These are phyloP conservation scores for Drosophila paulistorum DNA, from an alignment of 1,140 invertebrate species.

Conservation along the genomic window DNA sequence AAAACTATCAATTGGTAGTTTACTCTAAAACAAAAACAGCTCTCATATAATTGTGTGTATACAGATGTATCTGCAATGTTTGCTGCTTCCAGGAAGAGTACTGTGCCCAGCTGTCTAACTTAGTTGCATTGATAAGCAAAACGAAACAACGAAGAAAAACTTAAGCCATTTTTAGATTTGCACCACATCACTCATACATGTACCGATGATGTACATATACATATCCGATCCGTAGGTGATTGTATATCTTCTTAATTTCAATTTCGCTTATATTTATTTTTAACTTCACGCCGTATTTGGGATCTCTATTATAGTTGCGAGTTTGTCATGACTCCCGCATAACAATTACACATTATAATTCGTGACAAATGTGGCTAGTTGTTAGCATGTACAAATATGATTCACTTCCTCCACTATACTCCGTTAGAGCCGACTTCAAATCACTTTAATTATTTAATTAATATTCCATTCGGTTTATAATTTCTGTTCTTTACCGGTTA, in stretches of 20 bases:
- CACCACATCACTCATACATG: background rate
- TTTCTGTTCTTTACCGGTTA: background rate
- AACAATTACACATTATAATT: conserved; percentile 5
- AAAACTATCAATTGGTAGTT: conserved; percentile 7
- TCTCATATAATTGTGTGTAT: background rate
- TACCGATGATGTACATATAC: background rate
- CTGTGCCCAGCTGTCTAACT: background rate
- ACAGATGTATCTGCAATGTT: conserved; percentile 3
- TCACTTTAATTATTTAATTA: conserved; percentile 2
- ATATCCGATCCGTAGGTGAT: background rate
- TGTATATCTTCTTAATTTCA: background rate
- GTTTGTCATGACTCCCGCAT: conserved; percentile 10
- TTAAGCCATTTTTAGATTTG: background rate
- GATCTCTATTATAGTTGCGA: background rate
- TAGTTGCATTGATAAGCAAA: conserved; percentile 7
- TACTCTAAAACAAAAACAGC: background rate
- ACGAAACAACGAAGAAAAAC: background rate
- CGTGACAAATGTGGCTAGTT: background rate
- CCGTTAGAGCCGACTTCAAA: conserved; percentile 1
- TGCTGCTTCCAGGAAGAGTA: conserved; percentile 2
- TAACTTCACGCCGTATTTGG: background rate
- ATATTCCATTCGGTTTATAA: background rate
- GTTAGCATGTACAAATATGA: background rate
- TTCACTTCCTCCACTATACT: conserved; percentile 3
- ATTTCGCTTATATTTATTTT: conserved; percentile 5